Evolutionary conservation across 2,797 vertebrate species (phyloP).

Genomic region (Ptychobarbus kaznakovi): DNA sequence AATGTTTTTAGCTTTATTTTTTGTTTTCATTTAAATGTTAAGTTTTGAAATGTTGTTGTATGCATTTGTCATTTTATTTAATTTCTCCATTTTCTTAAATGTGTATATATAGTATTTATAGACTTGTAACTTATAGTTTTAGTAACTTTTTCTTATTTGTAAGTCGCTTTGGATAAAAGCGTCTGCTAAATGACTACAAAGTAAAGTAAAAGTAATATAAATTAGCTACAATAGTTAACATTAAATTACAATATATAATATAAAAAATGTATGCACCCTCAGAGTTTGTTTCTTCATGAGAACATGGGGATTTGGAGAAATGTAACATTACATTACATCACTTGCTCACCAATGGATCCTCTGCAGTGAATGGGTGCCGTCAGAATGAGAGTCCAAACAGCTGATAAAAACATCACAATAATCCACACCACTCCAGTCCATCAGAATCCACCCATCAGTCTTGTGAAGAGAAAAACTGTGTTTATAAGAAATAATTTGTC

Average conservation of each 20-base stretch:
- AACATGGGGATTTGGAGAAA: neutral
- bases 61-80: no score
- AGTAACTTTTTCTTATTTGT: no score
- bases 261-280: neutral
- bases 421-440: neutral
- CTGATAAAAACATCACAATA: neutral
- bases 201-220: no score
- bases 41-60: no score
- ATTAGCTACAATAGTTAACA: neutral
- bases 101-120: no score
- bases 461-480: neutral
- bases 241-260: neutral
- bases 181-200: no score
- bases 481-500: neutral
- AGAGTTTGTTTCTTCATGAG: neutral
- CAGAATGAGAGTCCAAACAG: neutral
- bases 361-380: neutral
- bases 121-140: no score
- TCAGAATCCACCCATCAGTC: neutral
- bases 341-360: neutral
- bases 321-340: neutral
- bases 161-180: no score
- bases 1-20: no score
- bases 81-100: no score
- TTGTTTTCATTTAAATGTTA: no score